Conservation (phyloP, 2,113 vertebrate genomes). For the Tenebrosternarchus preto region DNA sequence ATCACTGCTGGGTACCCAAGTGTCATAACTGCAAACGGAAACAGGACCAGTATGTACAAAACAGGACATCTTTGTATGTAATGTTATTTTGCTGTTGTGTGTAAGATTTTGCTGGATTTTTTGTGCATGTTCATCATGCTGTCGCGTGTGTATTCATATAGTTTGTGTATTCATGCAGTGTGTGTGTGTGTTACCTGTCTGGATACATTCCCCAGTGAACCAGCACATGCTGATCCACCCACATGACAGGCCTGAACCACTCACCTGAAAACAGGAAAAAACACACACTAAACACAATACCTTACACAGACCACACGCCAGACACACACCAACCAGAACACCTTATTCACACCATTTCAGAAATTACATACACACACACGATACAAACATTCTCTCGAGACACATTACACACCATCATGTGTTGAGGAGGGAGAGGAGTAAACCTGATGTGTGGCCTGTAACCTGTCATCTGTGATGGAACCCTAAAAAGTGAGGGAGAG, state of each 20-base stretch:
- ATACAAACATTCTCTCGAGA: background rate
- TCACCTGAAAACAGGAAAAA: slow-evolving; percentile 77
- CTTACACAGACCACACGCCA: background rate
- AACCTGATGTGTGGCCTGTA: slow-evolving; percentile 89
- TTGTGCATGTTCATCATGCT: too few relatives aligned
- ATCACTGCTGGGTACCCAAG: slow-evolving; percentile 86
- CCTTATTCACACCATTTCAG: slow-evolving; percentile 35
- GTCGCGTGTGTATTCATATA: too few relatives aligned
- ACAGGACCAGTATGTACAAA: background rate
- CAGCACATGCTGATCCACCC: slow-evolving; percentile 87
- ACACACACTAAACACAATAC: background rate
- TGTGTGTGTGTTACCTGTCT: slow-evolving; percentile 71
- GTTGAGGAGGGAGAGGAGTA: slow-evolving; percentile 78
- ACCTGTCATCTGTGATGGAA: slow-evolving; percentile 85
- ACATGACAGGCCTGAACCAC: slow-evolving; percentile 93
- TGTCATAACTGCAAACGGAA: slow-evolving; percentile 83
- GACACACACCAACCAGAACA: background rate
- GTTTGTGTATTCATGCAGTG: too few relatives aligned
- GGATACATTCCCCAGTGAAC: slow-evolving; percentile 95
- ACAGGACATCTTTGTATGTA: background rate
- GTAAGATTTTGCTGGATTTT: too few relatives aligned
- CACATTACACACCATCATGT: slow-evolving; percentile 82
- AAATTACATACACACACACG: too few relatives aligned
- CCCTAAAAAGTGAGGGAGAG: slow-evolving; percentile 72
- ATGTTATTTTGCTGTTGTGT: background rate